A percentile compares a stretch with the other conserved stretches of the same genome.
phyloP scores from a whole-genome alignment of 2,888 invertebrate species.

The Leptinotarsa haldemani region DNA sequence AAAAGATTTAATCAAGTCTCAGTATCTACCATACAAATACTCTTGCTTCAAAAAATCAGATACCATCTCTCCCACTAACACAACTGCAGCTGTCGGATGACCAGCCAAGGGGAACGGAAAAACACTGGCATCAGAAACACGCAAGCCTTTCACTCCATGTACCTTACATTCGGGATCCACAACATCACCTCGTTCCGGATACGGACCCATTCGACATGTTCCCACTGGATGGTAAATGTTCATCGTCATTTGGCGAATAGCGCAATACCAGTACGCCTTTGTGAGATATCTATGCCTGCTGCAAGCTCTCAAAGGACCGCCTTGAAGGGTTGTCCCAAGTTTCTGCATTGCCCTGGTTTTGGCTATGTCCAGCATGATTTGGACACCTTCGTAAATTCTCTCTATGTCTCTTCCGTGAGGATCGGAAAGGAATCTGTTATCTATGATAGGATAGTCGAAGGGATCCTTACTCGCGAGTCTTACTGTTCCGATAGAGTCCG shows the following conservation, averaged over 20 bases:
- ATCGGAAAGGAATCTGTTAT: slow-evolving; percentile 74
- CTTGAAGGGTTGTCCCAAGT: slow-evolving; percentile 64
- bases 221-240: slow-evolving; percentile 42
- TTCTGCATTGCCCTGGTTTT: slow-evolving; percentile 68
- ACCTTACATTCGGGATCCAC: slow-evolving; percentile 73
- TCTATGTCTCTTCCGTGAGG: slow-evolving; percentile 66
- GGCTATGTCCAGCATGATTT: slow-evolving; percentile 63
- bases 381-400: slow-evolving; percentile 68
- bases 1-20: not conserved
- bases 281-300: slow-evolving; percentile 66
- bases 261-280: slow-evolving; percentile 78
- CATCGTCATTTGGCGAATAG: slow-evolving; percentile 54
- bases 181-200: slow-evolving; percentile 70
- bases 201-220: slow-evolving; percentile 71
- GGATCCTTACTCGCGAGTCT: slow-evolving; percentile 54
- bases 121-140: slow-evolving; percentile 76
- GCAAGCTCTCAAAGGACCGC: slow-evolving; percentile 63
- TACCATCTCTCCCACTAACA: slow-evolving; percentile 78
- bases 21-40: slow-evolving; percentile 21
- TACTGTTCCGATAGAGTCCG: slow-evolving; percentile 72
- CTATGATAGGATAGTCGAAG: slow-evolving; percentile 68
- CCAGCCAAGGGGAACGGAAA: slow-evolving; percentile 73
- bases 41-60: slow-evolving; percentile 65
- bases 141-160: slow-evolving; percentile 69
- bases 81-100: slow-evolving; percentile 76